Evolutionary conservation across 2,888 invertebrate species (phyloP), one percentile per base, ranked within the genome.

Genomic region (Flexamia atlantica): DNA sequence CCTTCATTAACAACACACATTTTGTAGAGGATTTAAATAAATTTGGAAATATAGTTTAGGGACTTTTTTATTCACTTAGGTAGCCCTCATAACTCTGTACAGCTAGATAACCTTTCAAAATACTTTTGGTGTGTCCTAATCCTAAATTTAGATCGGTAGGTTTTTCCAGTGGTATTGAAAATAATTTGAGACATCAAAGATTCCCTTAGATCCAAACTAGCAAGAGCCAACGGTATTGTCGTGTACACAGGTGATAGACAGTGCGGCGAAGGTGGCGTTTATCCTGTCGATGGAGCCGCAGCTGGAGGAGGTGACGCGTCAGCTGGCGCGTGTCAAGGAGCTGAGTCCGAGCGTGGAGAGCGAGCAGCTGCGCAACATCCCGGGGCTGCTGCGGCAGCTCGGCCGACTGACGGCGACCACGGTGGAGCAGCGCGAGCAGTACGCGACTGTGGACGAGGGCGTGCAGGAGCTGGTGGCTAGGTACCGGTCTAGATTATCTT

Each of bases 321-420:
- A 76, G 10, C 70, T 84, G 23, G 82, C 68, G 9, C 17, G 40
- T 17, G 14, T 84, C 28, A 76, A 70, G 36, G 82, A 84, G 25
- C 42, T 82, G 25, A 68, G 46, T 40, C 50, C 79, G 10, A n/a
- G 64, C 20, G 46, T 83, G 23, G 83, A 83, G 36, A 83, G 70
- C 42, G 83, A 83, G 25, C 79, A 83, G 50, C 64, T 83, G 20
- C 68, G 83, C 17, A 80, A 53, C 53, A 46, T 83, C n/a, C 83
- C 83, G 3, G 36, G 50, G 74, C 40, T 83, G 57, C 40, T 82
- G 72, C 60, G 30, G 42, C 81, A 81, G n/a, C 28, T 70, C 7
- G 32, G 28, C 1, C 42, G 28, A 42, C 42, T 68, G 28, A 64
- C 36, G 10, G 12, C 64, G 10, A 32, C 20, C 5, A 81, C 20